Percentiles rank a stretch among this genome's conserved stretches.
Conservation (phyloP, 64 coral and sea anemone genomes). For the Porites lutea region DNA sequence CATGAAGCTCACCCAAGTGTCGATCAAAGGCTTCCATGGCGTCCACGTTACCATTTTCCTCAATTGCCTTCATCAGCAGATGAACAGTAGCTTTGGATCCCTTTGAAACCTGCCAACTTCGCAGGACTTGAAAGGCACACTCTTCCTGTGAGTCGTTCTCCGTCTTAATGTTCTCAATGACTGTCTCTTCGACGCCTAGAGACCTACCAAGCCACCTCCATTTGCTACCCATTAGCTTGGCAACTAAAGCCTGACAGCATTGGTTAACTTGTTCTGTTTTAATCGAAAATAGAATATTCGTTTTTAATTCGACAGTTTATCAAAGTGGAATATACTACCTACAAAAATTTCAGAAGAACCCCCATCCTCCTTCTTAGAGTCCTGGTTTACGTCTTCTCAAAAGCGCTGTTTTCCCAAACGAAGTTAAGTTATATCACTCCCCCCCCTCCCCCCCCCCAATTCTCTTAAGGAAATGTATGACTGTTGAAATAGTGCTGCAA, state of each 20-base stretch:
- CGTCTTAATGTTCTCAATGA: background rate
- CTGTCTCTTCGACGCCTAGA: background rate
- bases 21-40: slow-evolving; percentile 16
- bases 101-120: background rate
- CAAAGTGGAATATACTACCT: too few relatives aligned
- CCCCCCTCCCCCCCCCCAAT: too few relatives aligned
- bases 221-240: background rate
- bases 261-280: background rate
- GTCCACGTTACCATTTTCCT: background rate
- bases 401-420: too few relatives aligned
- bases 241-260: slow-evolving; percentile 18
- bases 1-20: background rate
- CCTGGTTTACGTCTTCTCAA: too few relatives aligned
- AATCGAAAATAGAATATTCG: too few relatives aligned
- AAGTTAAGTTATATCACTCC: too few relatives aligned
- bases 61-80: background rate
- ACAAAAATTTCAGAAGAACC: too few relatives aligned
- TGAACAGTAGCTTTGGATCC: background rate
- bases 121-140: slow-evolving; percentile 1
- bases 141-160: slow-evolving; percentile 14
- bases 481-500: too few relatives aligned
- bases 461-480: too few relatives aligned
- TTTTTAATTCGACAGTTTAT: too few relatives aligned
- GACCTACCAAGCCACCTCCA: slow-evolving; percentile 17
- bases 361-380: too few relatives aligned